phyloP scores from a whole-genome alignment of 2,113 vertebrate species.

The Dasyurus viverrinus region DNA sequence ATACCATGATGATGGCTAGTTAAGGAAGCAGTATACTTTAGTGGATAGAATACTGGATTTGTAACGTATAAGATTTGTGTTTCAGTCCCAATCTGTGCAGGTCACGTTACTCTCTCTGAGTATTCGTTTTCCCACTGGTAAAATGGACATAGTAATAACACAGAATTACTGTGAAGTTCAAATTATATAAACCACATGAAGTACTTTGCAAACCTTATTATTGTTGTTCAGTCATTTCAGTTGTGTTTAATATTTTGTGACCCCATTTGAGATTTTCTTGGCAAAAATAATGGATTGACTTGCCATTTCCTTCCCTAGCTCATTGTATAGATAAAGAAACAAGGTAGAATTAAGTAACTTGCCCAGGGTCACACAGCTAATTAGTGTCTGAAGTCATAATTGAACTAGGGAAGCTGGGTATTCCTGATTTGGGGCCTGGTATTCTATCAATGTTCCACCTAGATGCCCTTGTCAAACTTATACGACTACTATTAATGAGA shows the following conservation, averaged over 20 bases:
- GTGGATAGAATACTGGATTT: not conserved
- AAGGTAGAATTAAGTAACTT: not conserved
- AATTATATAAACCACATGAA: not conserved
- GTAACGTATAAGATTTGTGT: not conserved
- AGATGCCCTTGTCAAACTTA: not conserved
- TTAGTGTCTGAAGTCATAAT: not conserved
- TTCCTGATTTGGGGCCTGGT: not conserved
- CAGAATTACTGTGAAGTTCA: not conserved
- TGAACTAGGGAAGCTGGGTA: not conserved
- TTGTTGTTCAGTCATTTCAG: not conserved
- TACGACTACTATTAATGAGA: not conserved
- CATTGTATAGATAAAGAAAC: not conserved
- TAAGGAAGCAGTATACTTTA: not conserved
- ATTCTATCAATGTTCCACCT: not conserved
- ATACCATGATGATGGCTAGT: not conserved
- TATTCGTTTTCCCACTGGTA: not conserved
- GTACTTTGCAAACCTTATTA: not conserved
- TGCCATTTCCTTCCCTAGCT: not conserved
- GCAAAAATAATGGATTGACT: not conserved
- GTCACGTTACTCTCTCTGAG: not conserved
- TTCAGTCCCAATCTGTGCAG: not conserved
- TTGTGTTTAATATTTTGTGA: not conserved
- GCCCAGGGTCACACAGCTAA: not conserved
- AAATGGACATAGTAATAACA: not conserved
- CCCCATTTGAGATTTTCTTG: not conserved